Evolutionary conservation across 2,797 vertebrate genomes (phyloP).

Genomic region (Poeciliopsis infans): DNA sequence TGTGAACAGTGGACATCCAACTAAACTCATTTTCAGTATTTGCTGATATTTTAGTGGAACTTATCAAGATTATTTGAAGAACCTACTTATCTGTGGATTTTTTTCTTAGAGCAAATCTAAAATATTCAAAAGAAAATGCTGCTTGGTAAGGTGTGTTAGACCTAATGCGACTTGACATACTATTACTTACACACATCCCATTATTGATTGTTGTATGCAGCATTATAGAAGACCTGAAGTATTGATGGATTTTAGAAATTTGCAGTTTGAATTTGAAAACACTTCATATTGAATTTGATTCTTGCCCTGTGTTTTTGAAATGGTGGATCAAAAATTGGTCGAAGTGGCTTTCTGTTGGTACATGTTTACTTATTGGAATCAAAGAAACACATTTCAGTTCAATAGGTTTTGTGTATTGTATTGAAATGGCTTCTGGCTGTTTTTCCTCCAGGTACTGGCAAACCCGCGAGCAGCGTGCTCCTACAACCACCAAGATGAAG

Average conservation of each 20-base stretch:
- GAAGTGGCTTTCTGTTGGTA: too few relatives aligned
- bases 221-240: neutral
- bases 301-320: neutral
- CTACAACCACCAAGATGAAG: constrained; percentile 85
- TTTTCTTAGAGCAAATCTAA: neutral
- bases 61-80: neutral
- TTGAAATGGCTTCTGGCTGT: neutral
- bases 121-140: too few relatives aligned
- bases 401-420: too few relatives aligned
- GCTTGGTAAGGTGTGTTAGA: too few relatives aligned
- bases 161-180: too few relatives aligned
- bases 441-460: constrained; percentile 89
- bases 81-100: neutral
- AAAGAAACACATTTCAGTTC: too few relatives aligned
- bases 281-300: neutral
- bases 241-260: neutral
- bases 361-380: too few relatives aligned
- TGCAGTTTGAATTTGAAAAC: neutral
- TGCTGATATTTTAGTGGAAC: neutral
- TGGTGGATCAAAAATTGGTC: neutral
- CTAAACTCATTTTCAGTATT: neutral
- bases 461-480: constrained; percentile 89
- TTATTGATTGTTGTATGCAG: too few relatives aligned
- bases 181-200: too few relatives aligned
- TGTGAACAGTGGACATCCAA: neutral